Evolutionary conservation across 2,888 invertebrate genomes (phyloP).

Genomic region (Clusia tigrina): DNA sequence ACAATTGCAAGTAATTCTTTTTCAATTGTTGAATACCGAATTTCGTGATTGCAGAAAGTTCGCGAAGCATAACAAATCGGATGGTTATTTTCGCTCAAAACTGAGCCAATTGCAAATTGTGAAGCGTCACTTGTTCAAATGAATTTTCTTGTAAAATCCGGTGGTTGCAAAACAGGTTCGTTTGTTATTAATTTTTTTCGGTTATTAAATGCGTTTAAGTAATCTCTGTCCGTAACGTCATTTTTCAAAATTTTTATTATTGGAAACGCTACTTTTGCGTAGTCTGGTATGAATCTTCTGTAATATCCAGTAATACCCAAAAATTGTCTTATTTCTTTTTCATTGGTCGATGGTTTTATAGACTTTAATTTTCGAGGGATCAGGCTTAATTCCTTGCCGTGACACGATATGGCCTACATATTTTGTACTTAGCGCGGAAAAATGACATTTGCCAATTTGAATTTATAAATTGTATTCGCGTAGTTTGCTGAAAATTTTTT

Average conservation of each 20-base stretch:
- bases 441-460: constrained; percentile 24
- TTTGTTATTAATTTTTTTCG: constrained; percentile 29
- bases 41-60: constrained; percentile 33
- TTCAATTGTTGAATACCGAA: constrained; percentile 47
- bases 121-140: constrained; percentile 26
- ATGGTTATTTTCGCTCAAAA: constrained; percentile 21
- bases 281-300: constrained; percentile 28
- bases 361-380: constrained; percentile 30
- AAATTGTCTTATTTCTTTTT: constrained; percentile 34
- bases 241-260: constrained; percentile 34
- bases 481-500: constrained; percentile 25
- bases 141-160: constrained; percentile 41
- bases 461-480: constrained; percentile 21
- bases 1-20: constrained; percentile 53
- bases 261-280: constrained; percentile 25
- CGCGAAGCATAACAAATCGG: constrained; percentile 21
- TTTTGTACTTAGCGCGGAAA: constrained; percentile 19
- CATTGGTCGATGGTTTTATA: constrained; percentile 23
- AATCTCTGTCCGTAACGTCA: constrained; percentile 19
- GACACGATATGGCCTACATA: constrained; percentile 26
- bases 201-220: constrained; percentile 22
- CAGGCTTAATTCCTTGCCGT: constrained; percentile 26
- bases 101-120: constrained; percentile 23
- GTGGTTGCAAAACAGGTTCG: constrained; percentile 40
- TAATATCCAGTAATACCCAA: constrained; percentile 30